These are phyloP conservation scores for Rhynchomys soricoides DNA, from an alignment of 2,113 vertebrate species.

Conservation along the genomic window DNA sequence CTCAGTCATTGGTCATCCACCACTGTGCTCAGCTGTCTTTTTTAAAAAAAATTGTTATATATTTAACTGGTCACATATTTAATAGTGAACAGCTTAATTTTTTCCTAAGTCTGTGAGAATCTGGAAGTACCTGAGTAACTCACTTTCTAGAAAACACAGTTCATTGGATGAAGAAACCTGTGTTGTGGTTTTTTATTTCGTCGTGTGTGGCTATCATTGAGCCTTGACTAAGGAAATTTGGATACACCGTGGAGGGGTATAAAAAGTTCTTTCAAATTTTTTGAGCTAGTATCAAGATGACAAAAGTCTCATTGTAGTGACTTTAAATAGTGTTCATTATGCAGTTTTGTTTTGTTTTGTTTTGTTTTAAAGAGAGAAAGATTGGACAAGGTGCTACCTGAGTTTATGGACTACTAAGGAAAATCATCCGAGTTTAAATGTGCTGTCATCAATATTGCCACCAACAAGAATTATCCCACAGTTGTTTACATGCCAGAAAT, in stretches of 20 bases:
- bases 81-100: neutral
- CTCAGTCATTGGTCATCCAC: neutral
- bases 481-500: neutral
- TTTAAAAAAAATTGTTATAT: neutral
- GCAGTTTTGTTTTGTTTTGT: neutral
- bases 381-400: neutral
- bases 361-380: neutral
- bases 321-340: neutral
- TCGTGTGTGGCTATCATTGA: neutral
- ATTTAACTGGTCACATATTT: neutral
- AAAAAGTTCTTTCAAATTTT: neutral
- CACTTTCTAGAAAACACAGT: neutral
- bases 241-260: neutral
- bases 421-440: conserved; percentile 37
- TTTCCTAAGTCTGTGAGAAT: neutral
- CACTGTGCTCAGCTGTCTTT: neutral
- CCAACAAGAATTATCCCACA: neutral
- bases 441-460: neutral
- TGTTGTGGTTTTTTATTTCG: neutral
- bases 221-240: neutral
- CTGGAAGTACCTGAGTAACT: neutral
- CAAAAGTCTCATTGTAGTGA: neutral
- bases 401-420: neutral
- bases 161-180: conserved; percentile 1
- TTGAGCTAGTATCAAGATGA: neutral